These are phyloP conservation scores for Anableps anableps DNA, from an alignment of 2,797 vertebrate genomes.

Conservation along the genomic window DNA sequence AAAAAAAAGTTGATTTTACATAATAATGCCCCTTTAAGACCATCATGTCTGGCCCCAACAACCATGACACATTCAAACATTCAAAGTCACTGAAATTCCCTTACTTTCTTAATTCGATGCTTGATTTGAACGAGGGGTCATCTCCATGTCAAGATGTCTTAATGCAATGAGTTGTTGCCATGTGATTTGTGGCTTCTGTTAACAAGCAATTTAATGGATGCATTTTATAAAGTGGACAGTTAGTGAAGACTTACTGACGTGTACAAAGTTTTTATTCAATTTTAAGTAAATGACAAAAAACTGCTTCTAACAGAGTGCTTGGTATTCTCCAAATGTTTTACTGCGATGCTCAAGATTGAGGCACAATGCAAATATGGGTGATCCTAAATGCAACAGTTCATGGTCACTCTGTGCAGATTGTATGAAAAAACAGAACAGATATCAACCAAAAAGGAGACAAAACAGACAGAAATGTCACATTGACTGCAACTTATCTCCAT, in stretches of 20 bases:
- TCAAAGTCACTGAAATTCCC: no score
- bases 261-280: conserved; percentile 29
- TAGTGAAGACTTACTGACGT: not conserved
- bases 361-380: conserved; percentile 30
- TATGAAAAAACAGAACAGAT: conserved; percentile 38
- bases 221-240: not conserved
- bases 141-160: not conserved
- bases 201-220: not conserved
- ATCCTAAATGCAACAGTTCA: conserved; percentile 46
- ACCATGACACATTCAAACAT: no score
- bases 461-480: conserved; percentile 63
- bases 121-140: not conserved
- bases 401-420: conserved; percentile 34
- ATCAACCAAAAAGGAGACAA: conserved; percentile 29
- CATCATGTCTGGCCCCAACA: no score
- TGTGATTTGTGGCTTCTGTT: not conserved
- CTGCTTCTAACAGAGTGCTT: conserved; percentile 13
- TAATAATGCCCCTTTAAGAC: no score
- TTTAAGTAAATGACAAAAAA: conserved; percentile 43
- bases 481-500: conserved; percentile 63
- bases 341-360: conserved; percentile 38
- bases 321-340: conserved; percentile 20
- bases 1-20: no score
- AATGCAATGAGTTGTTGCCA: not conserved
- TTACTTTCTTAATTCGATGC: not conserved